phyloP scores from a whole-genome alignment of 2,797 vertebrate genomes.

The Netta rufina region DNA sequence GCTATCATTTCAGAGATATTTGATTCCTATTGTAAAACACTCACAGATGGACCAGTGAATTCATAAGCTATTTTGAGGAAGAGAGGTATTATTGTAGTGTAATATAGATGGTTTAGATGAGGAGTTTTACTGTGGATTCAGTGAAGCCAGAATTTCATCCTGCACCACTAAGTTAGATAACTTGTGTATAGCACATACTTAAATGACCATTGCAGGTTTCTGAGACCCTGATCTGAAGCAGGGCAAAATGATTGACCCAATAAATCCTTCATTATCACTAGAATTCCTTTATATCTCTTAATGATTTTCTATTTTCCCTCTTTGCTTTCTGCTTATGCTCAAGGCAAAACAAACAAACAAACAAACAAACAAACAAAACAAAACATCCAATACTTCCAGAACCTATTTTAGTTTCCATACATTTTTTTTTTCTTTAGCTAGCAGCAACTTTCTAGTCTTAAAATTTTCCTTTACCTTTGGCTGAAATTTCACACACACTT shows the following conservation, averaged over 20 bases:
- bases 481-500: conserved; percentile 45
- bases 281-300: no score
- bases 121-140: neutral
- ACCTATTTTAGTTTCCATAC: neutral
- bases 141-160: neutral
- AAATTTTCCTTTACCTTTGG: conserved; percentile 23
- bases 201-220: neutral
- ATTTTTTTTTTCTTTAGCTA: neutral
- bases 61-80: neutral
- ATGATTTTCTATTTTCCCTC: neutral
- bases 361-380: neutral
- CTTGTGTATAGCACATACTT: neutral
- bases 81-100: neutral
- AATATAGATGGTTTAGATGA: neutral
- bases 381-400: neutral
- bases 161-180: neutral
- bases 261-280: neutral
- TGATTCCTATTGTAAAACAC: neutral
- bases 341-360: neutral
- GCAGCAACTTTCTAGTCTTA: neutral
- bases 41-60: neutral
- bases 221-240: neutral
- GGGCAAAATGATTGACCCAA: neutral
- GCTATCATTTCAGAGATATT: neutral
- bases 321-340: neutral